Evolutionary conservation across 2,888 invertebrate species (phyloP), one percentile per base, ranked within the genome.

Genomic region (Limnephilus marmoratus): DNA sequence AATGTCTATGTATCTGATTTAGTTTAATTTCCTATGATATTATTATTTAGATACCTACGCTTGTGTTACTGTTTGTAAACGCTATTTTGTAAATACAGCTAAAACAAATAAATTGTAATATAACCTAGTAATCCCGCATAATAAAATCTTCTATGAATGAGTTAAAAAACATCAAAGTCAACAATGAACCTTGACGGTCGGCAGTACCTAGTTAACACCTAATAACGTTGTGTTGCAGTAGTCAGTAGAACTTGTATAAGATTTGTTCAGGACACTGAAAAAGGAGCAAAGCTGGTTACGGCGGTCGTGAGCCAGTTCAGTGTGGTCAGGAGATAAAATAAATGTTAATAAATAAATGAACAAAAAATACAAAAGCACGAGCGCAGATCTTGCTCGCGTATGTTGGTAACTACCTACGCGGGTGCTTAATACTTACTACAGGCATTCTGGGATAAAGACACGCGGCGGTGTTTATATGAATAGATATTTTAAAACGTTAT

Each of bases 201-300:
- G n/a, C 68, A 68, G 68, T 24, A 13, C 49, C 49, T 49, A 68
- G 68, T 24, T 68, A 68, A 68, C 83, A 83, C 83, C 83, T 83
- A 83, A 83, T 83, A 83, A 83, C 24, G 37, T 83, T 31, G 83
- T 37, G 37, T 34, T 83, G 9, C 37, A 34, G 24, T 83, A 37
- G 34, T 31, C 34, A 68, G 53, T 24, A 68, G 68, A 68, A 7
- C 68, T 18, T 9, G 68, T 68, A n/a, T 24, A 68, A 83, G 83
- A 83, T 83, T 83, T 83, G 83, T 83, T 83, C 83, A 37, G 83
- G 37, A 83, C 83, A 83, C 83, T 83, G 83, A 83, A 83, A 83
- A 83, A 83, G 37, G 37, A 83, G 24, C 83, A 37, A 83, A 37
- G 37, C 83, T 83, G 37, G 37, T 34, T 83, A 83, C 37, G 37